Base-by-base conservation (phyloP, 2,888 invertebrate species). In the Heliconius erato region DNA sequence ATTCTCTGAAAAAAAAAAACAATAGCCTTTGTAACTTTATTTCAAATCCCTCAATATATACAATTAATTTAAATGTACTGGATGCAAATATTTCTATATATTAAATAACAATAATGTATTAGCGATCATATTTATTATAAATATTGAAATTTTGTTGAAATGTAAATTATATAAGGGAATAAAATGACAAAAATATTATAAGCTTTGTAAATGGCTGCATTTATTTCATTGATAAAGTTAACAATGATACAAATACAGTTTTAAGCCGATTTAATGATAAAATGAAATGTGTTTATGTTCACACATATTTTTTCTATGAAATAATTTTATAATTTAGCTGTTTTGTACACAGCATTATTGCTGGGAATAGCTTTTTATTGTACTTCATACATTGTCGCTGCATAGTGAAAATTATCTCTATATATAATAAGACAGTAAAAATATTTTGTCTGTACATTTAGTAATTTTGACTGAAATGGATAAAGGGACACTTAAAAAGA, bases 141-240 rank as follows among this genome's bases (percentile, higher is more conserved):
- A 79, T 28, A 74, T 59, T 68, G 68, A 49, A 59, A n/a, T 76
- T 68, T 68, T 67, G 54, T 80, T 80, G 40, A 77, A 63, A 28
- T 82, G 71, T 82, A 82, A 77, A 65, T 65, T 80, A 72, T 71
- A 76, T 32, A 71, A 80, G 77, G 79, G 67, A 79, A 79, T 79
- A 79, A 77, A 77, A 77, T 77, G 71, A 79, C 74, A 81, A 74
- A 76, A 89, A 81, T 88, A 90, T 89, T 87, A 88, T 87, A 86
- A 82, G 89, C 89, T 87, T 88, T 89, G 89, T 90, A 90, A 54
- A 89, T 89, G 87, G 87, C 87, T 81, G 79, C 82, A 80, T 80
- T 80, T 65, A 65, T 83, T 81, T 77, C 23, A 59, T 79, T 49
- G 59, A 28, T 23, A 44, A 28, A 16, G 67, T 49, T 49, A 35